Percentiles rank a stretch among this genome's conserved stretches.
Evolutionary conservation across 2,797 vertebrate species (phyloP).

Genomic region (Cetoscarus ocellatus): DNA sequence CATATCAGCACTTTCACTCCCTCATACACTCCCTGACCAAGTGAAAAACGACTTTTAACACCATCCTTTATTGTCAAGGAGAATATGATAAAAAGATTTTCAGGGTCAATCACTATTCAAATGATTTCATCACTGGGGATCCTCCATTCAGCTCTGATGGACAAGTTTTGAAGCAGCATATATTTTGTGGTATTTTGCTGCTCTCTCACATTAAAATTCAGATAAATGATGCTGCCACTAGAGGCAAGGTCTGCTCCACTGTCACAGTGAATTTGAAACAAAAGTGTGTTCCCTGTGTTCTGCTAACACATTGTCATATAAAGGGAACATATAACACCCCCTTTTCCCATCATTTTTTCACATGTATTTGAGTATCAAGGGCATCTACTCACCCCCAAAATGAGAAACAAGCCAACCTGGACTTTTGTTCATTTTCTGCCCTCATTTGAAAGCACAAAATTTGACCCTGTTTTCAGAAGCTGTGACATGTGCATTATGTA

Average conservation of each 20-base stretch:
- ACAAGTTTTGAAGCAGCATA: neutral
- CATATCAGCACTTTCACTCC: constrained; percentile 46
- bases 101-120: constrained; percentile 25
- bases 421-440: no score
- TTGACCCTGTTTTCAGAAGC: no score
- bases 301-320: no score
- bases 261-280: neutral
- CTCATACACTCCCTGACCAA: constrained; percentile 6
- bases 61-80: constrained; percentile 36
- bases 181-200: constrained; percentile 9
- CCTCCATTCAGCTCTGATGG: constrained; percentile 3
- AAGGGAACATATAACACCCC: no score
- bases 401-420: no score
- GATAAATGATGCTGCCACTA: neutral
- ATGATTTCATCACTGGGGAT: neutral
- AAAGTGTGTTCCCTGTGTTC: neutral
- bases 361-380: no score
- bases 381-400: no score
- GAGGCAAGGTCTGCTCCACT: constrained; percentile 4
- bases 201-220: constrained; percentile 13
- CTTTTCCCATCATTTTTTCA: no score
- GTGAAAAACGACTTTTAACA: constrained; percentile 23
- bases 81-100: constrained; percentile 18
- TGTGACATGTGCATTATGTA: no score
- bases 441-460: no score